These are phyloP conservation scores for Chaetura pelagica DNA, from an alignment of 2,113 vertebrate species.

Conservation along the genomic window DNA sequence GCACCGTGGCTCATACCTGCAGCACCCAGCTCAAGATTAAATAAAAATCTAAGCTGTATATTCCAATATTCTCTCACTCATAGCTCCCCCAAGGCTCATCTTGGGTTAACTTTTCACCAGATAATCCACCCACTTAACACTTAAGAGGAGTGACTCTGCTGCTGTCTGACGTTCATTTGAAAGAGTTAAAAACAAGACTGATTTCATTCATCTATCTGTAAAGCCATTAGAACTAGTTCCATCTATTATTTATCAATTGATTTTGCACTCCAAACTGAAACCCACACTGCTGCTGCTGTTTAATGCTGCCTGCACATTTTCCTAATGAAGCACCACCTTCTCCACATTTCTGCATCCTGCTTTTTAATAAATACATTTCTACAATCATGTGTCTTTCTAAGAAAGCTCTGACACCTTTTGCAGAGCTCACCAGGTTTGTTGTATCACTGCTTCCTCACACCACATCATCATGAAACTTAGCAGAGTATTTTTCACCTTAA, in stretches of 20 bases:
- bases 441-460: not conserved
- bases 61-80: not conserved
- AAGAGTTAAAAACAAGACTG: not conserved
- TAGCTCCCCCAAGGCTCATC: not conserved
- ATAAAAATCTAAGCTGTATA: not conserved
- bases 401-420: not conserved
- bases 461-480: not conserved
- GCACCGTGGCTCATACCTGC: not conserved
- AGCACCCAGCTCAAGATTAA: not conserved
- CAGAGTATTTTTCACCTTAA: slow-evolving; percentile 37
- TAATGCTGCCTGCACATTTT: not conserved
- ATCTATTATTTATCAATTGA: not conserved
- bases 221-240: not conserved
- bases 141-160: not conserved
- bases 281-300: not conserved
- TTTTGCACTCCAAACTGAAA: slow-evolving; percentile 11
- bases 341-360: not conserved
- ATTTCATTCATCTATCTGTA: not conserved
- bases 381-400: not conserved
- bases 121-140: not conserved
- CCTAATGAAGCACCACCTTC: not conserved
- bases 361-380: not conserved
- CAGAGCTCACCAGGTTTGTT: not conserved
- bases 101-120: not conserved
- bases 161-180: not conserved